Percentiles rank a stretch among this genome's conserved stretches.
These are phyloP conservation scores for Pogonomyrmex barbatus DNA, from an alignment of 1,140 invertebrate species.

Conservation along the genomic window DNA sequence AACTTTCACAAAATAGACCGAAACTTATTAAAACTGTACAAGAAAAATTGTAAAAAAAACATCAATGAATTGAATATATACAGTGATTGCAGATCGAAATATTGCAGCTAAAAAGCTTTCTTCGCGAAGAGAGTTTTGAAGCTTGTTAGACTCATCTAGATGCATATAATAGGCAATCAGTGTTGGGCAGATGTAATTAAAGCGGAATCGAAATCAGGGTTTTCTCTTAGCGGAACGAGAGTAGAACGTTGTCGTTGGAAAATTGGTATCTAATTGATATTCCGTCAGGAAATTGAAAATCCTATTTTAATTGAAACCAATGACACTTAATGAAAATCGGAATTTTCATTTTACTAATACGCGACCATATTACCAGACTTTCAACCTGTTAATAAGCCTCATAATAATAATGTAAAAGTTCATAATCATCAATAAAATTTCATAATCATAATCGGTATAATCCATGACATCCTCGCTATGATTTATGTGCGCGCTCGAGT, in stretches of 20 bases:
- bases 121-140: neutral
- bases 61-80: neutral
- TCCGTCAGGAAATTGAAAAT: slow-evolving; percentile 63
- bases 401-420: slow-evolving; percentile 43
- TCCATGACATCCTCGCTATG: slow-evolving; percentile 1
- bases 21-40: neutral
- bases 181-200: slow-evolving; percentile 63
- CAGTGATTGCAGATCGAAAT: slow-evolving; percentile 16
- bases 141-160: slow-evolving; percentile 39
- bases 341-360: slow-evolving; percentile 45
- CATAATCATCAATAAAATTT: slow-evolving; percentile 54
- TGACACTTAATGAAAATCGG: slow-evolving; percentile 47
- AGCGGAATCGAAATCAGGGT: slow-evolving; percentile 56
- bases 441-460: slow-evolving; percentile 21
- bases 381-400: neutral
- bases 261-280: slow-evolving; percentile 67
- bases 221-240: slow-evolving; percentile 12
- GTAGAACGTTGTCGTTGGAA: slow-evolving; percentile 34
- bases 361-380: neutral
- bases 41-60: neutral
- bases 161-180: slow-evolving; percentile 62
- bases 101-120: slow-evolving; percentile 21
- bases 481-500: slow-evolving; percentile 64
- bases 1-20: neutral
- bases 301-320: slow-evolving; percentile 49